phyloP scores from a whole-genome alignment of 1,140 invertebrate species.

The Grapholita molesta region DNA sequence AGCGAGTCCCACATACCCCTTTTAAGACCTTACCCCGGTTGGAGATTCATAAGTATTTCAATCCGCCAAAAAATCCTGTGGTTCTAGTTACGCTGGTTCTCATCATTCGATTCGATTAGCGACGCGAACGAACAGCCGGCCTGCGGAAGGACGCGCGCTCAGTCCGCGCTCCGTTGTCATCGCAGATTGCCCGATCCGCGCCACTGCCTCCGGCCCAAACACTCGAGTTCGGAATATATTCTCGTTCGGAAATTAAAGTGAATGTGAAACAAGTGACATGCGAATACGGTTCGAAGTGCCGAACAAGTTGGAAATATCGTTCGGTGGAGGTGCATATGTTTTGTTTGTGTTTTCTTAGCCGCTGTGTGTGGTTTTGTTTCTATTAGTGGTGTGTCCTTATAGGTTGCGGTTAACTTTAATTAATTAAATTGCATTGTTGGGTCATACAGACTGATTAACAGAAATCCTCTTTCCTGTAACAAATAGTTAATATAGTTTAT shows the following conservation, averaged over 20 bases:
- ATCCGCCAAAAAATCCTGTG: neutral
- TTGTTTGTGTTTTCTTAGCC: constrained; percentile 21
- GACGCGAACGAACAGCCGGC: neutral
- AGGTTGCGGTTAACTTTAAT: neutral
- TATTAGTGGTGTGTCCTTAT: neutral
- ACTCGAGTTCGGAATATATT: constrained; percentile 29
- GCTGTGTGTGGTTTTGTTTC: neutral
- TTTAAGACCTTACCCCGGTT: too few species aligned
- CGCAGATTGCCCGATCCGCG: constrained; percentile 57
- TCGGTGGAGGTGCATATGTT: constrained; percentile 53
- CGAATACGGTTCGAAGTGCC: constrained; percentile 73
- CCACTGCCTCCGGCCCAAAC: constrained; percentile 38
- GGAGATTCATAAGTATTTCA: too few species aligned
- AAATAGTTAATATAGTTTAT: too few species aligned
- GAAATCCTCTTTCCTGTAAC: too few species aligned
- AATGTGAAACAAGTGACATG: constrained; percentile 55
- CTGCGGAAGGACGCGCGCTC: constrained; percentile 58
- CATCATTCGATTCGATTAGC: neutral
- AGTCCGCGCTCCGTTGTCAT: constrained; percentile 63
- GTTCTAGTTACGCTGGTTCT: neutral
- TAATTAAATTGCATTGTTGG: neutral
- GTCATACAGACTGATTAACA: too few species aligned
- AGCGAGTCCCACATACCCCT: too few species aligned
- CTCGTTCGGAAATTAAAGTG: constrained; percentile 28
- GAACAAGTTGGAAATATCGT: constrained; percentile 71